phyloP scores from a whole-genome alignment of 1,140 invertebrate species.

The Ectropis grisescens region DNA sequence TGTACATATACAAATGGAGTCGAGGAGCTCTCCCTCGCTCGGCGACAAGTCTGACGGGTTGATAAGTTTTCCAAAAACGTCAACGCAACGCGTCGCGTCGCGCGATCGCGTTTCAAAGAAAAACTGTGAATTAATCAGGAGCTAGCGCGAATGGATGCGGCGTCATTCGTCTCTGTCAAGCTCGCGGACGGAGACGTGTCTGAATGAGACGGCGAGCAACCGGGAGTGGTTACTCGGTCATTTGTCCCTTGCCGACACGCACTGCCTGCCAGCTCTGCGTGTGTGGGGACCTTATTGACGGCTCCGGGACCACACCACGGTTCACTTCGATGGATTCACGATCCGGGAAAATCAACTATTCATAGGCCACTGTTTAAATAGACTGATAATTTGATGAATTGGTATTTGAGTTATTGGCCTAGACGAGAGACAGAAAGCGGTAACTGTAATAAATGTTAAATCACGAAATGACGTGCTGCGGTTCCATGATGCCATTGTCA shows the following conservation, averaged over 20 bases:
- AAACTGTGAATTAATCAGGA: conserved; percentile 60
- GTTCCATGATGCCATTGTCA: too few species aligned
- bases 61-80: conserved; percentile 43
- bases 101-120: conserved; percentile 49
- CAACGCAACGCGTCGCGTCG: conserved; percentile 32
- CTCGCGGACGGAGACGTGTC: conserved; percentile 17
- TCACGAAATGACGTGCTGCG: too few species aligned
- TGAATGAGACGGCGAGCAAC: conserved; percentile 32
- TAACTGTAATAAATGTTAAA: too few species aligned
- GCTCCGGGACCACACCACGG: too few species aligned
- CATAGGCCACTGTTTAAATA: too few species aligned
- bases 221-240: conserved; percentile 47
- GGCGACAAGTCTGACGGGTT: conserved; percentile 20
- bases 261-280: conserved; percentile 24
- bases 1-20: conserved; percentile 11
- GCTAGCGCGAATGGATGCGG: conserved; percentile 40
- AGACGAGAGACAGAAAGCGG: too few species aligned
- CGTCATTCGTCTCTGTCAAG: conserved; percentile 45
- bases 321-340: too few species aligned
- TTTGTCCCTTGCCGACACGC: conserved; percentile 40
- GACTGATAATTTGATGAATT: too few species aligned
- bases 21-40: conserved; percentile 7
- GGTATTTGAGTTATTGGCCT: too few species aligned
- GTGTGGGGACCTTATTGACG: conserved; percentile 19
- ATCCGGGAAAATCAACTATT: too few species aligned